These are phyloP conservation scores for Netelia melanura DNA, from an alignment of 2,888 invertebrate genomes.

Conservation along the genomic window DNA sequence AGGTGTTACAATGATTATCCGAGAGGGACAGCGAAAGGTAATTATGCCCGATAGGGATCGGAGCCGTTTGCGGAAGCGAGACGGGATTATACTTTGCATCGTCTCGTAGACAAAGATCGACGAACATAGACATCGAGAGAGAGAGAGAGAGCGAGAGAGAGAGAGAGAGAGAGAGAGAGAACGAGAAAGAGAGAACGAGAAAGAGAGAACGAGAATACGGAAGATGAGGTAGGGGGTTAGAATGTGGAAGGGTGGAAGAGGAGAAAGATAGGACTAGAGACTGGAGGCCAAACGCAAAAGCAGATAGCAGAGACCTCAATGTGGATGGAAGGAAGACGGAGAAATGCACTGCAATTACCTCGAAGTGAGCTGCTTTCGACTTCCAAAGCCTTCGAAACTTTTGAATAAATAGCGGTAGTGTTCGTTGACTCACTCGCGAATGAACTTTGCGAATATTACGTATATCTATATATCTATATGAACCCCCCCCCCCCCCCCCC, in stretches of 20 bases:
- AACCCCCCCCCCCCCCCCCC: rapidly evolving
- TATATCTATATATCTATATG: constrained; percentile 14
- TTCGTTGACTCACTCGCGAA: constrained; percentile 65
- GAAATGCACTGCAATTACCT: constrained; percentile 83
- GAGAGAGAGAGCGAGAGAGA: constrained; percentile 64
- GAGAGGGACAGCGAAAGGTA: constrained; percentile 84
- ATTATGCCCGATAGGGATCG: constrained; percentile 84
- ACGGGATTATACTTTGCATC: constrained; percentile 80
- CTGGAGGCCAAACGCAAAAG: constrained; percentile 50
- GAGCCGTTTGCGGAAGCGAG: constrained; percentile 77
- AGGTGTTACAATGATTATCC: constrained; percentile 85
- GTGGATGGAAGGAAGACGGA: constrained; percentile 74
- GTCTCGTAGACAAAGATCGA: constrained; percentile 63
- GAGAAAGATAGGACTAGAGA: constrained; percentile 49
- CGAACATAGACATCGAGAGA: constrained; percentile 73
- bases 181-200: constrained; percentile 73
- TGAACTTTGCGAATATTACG: constrained; percentile 62
- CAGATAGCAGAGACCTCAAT: constrained; percentile 52
- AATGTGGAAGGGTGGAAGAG: constrained; percentile 57
- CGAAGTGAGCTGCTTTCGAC: constrained; percentile 84
- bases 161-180: constrained; percentile 62
- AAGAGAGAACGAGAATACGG: constrained; percentile 70
- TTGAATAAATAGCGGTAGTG: constrained; percentile 80
- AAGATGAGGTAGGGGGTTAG: neutral
- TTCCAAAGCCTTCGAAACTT: constrained; percentile 83